These are phyloP conservation scores for Calidris pugnax DNA, from an alignment of 2,113 vertebrate species.

Conservation along the genomic window DNA sequence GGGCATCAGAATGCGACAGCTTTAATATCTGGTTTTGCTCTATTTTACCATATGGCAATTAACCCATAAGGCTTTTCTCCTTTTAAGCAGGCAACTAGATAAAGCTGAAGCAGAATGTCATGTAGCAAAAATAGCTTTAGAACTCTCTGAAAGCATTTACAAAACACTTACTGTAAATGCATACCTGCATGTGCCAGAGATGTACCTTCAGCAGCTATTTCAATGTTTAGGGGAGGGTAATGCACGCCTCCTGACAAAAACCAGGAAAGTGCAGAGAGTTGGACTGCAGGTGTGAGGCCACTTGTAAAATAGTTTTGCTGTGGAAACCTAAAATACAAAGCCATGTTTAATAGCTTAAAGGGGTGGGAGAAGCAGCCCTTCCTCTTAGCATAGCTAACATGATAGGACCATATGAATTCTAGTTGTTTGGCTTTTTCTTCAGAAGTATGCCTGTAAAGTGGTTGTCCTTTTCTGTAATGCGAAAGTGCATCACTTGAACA, in stretches of 20 bases:
- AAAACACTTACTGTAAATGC: background rate
- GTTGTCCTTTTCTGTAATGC: rapidly evolving
- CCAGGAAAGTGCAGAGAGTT: background rate
- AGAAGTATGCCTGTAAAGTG: background rate
- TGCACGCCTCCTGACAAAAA: background rate
- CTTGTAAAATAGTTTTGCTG: background rate
- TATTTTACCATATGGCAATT: rapidly evolving
- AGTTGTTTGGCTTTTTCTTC: too few species aligned
- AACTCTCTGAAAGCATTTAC: background rate
- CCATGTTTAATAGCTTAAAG: background rate
- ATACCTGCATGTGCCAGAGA: background rate
- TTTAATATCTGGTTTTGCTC: background rate
- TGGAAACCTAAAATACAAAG: background rate
- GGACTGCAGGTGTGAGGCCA: background rate
- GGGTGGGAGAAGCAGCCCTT: background rate
- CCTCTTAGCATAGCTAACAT: background rate
- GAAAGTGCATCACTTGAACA: rapidly evolving
- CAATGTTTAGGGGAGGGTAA: background rate
- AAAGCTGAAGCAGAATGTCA: rapidly evolving
- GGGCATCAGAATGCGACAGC: background rate
- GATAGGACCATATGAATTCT: rapidly evolving
- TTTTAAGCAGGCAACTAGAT: background rate
- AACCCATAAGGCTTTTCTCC: rapidly evolving
- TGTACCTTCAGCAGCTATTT: background rate
- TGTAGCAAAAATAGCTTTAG: background rate